Base-by-base conservation (phyloP, 1,140 invertebrate species). In the Laupala kohalensis region DNA sequence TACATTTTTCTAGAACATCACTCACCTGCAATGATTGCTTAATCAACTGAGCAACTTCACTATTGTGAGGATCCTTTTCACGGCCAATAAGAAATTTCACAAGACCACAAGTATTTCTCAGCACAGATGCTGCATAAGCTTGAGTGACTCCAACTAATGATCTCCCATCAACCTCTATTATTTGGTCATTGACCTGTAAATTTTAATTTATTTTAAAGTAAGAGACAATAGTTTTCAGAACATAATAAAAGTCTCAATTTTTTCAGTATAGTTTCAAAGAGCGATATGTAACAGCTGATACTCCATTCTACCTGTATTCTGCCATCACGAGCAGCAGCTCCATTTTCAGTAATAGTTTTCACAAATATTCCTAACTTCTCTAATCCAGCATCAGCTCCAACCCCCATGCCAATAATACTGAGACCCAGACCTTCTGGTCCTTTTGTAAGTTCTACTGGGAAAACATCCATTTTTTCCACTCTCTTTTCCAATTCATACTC, bases 401-500 rank as follows among this genome's bases (percentile, higher is more conserved):
- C 96, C 29, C 96, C 96, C 79, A 80, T 80, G 69, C 88, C 89
- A 78, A 98, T 97, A 76, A 98, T 98, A 81, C 92, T 95, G 5
- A 98, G 85, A 13, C 97, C 97, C 6, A 99, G 85, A 27, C 97
- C 97, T 79, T 98, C 96, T 3, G 92, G 88, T 6, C 95, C 94
- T 81, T 93, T 94, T 78, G 91, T 84, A 66, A 99, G 82, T 79
- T 97, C 91, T 0, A 99, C 96, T 26, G 93, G 92, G 80, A 99
- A 98, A 3, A 99, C 92, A 78, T 98, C 92, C 95, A 99, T 98
- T 83, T 97, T 97, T 81, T 99, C 97, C 3, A 99, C 95, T 24
- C 97, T 84, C 80, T 99, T 98, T 83, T 99, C 97, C 28, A 99
- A 84, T 83, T 99, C 97, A 81, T 98, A 99, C 81, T 99, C 97